phyloP scores from a whole-genome alignment of 2,797 vertebrate species.

The Alcedo atthis region DNA sequence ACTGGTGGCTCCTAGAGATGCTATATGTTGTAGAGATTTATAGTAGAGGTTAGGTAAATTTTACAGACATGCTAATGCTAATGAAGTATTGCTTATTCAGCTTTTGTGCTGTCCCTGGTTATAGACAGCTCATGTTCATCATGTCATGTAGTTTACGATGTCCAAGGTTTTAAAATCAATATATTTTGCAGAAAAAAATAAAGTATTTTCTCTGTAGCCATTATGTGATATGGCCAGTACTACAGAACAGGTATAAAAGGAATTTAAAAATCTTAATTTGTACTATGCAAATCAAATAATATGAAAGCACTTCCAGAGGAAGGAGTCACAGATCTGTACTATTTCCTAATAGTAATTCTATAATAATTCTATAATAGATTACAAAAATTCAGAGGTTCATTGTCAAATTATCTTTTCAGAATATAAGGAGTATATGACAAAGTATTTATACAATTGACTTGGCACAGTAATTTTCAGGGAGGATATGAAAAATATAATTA shows the following conservation, averaged over 20 bases:
- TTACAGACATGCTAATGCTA: neutral
- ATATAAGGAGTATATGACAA: neutral
- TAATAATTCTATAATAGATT: neutral
- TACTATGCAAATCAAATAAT: neutral
- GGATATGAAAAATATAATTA: neutral
- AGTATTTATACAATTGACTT: neutral
- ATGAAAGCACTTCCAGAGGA: neutral
- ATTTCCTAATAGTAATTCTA: neutral
- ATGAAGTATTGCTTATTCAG: neutral
- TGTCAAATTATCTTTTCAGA: neutral
- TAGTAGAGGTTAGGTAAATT: neutral
- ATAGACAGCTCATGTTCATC: neutral
- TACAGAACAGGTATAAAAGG: neutral
- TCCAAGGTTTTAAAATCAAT: neutral
- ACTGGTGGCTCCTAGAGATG: neutral
- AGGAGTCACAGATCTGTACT: neutral
- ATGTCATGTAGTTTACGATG: rapidly evolving
- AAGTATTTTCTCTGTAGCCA: neutral
- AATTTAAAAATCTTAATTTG: neutral
- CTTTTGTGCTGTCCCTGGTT: neutral
- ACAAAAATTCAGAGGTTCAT: neutral
- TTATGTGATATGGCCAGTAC: neutral
- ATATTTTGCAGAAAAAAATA: neutral
- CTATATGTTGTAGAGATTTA: neutral
- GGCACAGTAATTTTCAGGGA: neutral